phyloP scores from a whole-genome alignment of 2,797 vertebrate genomes.

The Cirrhinus mrigala region DNA sequence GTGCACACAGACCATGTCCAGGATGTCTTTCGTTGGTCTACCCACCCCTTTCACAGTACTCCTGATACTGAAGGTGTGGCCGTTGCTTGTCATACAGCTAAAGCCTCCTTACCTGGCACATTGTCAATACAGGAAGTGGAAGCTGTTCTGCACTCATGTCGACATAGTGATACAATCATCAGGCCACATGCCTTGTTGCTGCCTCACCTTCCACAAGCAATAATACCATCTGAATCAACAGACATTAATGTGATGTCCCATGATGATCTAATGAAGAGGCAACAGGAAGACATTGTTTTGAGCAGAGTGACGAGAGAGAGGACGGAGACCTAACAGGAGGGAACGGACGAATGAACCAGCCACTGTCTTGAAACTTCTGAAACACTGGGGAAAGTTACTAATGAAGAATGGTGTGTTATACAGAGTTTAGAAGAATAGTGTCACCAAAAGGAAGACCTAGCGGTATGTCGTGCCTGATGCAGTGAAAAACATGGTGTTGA shows the following conservation, averaged over 20 bases:
- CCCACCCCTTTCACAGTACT: no score
- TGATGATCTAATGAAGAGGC: background rate
- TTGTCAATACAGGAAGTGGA: constrained; percentile 10
- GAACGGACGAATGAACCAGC: no score
- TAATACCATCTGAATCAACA: background rate
- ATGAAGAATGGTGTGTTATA: background rate
- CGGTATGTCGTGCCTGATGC: background rate
- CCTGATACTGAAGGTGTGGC: no score
- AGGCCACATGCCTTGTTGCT: background rate
- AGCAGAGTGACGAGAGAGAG: no score
- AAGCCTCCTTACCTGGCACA: background rate
- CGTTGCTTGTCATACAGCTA: background rate
- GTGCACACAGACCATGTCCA: no score
- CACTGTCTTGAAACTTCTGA: no score
- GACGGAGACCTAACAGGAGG: no score
- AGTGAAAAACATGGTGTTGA: no score
- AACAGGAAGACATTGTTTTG: constrained; percentile 4
- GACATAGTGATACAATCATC: background rate
- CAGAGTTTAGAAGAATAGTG: background rate
- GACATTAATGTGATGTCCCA: constrained; percentile 1
- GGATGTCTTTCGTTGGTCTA: no score
- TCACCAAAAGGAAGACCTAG: constrained; percentile 12
- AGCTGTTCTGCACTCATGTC: background rate
- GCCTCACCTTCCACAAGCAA: constrained; percentile 3
- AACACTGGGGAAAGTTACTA: no score